Evolutionary conservation across 2,888 invertebrate genomes (phyloP), one percentile per base, ranked within the genome.

Genomic region (Anoplius nigerrimus): DNA sequence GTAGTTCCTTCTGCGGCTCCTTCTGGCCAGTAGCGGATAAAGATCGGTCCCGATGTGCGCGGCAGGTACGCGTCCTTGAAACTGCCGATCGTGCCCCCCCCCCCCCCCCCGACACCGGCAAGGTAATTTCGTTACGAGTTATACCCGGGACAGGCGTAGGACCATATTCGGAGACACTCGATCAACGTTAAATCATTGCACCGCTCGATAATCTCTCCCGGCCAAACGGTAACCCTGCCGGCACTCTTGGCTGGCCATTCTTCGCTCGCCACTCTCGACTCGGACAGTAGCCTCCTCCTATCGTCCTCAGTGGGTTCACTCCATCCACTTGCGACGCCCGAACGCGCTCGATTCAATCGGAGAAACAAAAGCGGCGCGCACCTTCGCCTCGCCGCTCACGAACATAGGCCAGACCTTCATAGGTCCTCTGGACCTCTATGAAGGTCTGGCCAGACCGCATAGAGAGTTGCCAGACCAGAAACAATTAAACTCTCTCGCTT

Each of bases 401-500:
- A 11, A 6, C 34, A 34, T 11, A 34, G 6, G 69, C 75, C 75
- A 76, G n/a, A n/a, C n/a, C n/a, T n/a, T n/a, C n/a, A n/a, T n/a
- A n/a, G n/a, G n/a, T n/a, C n/a, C n/a, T n/a, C n/a, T n/a, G n/a
- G n/a, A n/a, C n/a, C n/a, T n/a, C n/a, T n/a, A n/a, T n/a, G n/a
- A n/a, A n/a, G n/a, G n/a, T n/a, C n/a, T n/a, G 6, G 69, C 75
- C 75, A 76, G 76, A 78, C 78, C 74, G 79, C 78, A 84, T 84
- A 82, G 82, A 81, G 79, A 85, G 80, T 79, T 78, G 84, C 84
- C 84, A 85, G 87, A 87, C 87, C 85, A 85, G 84, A 87, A 87
- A 86, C 83, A 87, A 87, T 87, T 82, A 83, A 86, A 82, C 84
- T 81, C 84, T 81, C 78, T 72, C 73, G 78, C 82, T 83, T 87